Conservation (phyloP, 2,797 vertebrate species). For the Capromys pilorides region DNA sequence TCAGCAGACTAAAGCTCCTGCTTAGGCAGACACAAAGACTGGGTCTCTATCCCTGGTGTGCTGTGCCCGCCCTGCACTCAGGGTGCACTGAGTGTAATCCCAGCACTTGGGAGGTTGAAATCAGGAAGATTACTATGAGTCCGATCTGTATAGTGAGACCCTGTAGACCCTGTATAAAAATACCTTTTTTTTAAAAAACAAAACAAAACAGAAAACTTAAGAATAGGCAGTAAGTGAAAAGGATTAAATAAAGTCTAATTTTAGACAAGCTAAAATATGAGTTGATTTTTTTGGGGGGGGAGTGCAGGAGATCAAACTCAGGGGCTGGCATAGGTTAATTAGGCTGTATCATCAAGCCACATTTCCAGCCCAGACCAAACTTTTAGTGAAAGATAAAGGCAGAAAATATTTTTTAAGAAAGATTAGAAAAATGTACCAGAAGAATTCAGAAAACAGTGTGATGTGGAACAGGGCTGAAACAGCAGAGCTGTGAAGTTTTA, state of each 20-base stretch:
- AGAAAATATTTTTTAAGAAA: constrained; percentile 24
- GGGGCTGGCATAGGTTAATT: neutral
- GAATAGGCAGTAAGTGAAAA: neutral
- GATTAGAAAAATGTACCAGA: constrained; percentile 5
- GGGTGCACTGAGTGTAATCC: neutral
- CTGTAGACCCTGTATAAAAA: neutral
- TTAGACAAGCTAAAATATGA: constrained; percentile 11
- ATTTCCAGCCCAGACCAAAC: neutral
- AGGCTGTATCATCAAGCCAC: neutral
- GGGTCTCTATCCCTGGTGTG: too few relatives aligned
- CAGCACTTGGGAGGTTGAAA: neutral
- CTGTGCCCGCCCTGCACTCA: too few relatives aligned
- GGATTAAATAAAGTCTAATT: neutral
- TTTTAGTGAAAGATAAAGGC: constrained; percentile 41
- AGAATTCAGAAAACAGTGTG: neutral
- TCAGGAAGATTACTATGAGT: neutral
- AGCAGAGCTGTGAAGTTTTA: neutral
- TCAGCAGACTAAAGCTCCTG: too few relatives aligned
- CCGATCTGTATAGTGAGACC: neutral
- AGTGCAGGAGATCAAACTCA: neutral
- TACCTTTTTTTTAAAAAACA: too few relatives aligned
- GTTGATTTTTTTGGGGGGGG: neutral
- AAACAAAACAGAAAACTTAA: too few relatives aligned
- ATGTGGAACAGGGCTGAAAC: constrained; percentile 32
- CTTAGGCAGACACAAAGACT: too few relatives aligned